Evolutionary conservation across 2,888 invertebrate species (phyloP), one percentile per base, ranked within the genome.

Genomic region (Leptinotarsa juncta): DNA sequence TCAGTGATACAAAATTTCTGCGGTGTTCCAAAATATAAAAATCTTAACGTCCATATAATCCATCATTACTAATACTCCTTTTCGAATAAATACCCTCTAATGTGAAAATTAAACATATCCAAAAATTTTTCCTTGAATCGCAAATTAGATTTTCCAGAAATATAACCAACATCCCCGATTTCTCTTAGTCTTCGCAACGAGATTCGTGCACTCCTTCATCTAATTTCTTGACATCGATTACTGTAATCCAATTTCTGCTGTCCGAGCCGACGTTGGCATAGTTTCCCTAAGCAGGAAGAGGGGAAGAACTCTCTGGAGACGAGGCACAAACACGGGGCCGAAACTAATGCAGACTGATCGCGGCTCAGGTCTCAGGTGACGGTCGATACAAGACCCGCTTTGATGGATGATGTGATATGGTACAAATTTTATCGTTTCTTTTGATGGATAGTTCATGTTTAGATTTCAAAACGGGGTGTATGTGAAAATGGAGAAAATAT

Each of bases 191-290:
- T 42, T 42, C 12, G 42, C 42, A 42, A 42, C 42, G 42, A 42
- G 42, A 0, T 10, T 5, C 42, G 12, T 42, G 4, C 3, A 12
- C 42, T 42, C 57, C 57, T 23, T 81, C 83, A 82, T 84, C 81
- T 81, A 83, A 83, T 83, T 82, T 80, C 79, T 78, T 79, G 81
- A 81, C 82, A 83, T 84, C 84, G 84, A 84, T 84, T 84, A 81
- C 80, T 79, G 80, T 84, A 84, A 84, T 84, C 84, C 84, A 84
- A 83, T 84, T 84, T 80, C 81, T 74, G 72, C 77, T 76, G 81
- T 80, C 81, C 78, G 78, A 80, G 74, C 72, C 77, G 77, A 79
- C 82, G 82, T 82, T 79, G 79, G 82, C 81, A 79, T 79, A 82
- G 82, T 82, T 83, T 80, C 81, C 76, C 76, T 53, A 57, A 76